A percentile compares a stretch with the other conserved stretches of the same genome.
phyloP scores from a whole-genome alignment of 2,888 invertebrate genomes.

The Cataglyphis altisquamis region DNA sequence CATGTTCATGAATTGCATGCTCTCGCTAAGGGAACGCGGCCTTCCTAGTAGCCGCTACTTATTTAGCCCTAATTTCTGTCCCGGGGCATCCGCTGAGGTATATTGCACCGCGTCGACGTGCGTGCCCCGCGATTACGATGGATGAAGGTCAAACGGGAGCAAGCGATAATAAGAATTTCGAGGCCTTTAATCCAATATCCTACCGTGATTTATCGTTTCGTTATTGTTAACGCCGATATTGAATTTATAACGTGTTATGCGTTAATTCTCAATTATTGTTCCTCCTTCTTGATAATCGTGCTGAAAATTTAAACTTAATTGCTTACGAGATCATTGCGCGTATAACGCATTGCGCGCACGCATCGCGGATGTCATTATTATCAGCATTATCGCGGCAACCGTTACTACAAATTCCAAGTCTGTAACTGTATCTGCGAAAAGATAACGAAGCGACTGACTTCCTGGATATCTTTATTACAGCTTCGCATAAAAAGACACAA shows the following conservation, averaged over 20 bases:
- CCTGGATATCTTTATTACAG: conserved; percentile 54
- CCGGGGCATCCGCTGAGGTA: conserved; percentile 61
- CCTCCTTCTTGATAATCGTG: not conserved
- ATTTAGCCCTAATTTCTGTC: conserved; percentile 73
- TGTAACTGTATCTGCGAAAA: conserved; percentile 48
- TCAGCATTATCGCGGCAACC: conserved; percentile 40
- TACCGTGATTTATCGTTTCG: conserved; percentile 60
- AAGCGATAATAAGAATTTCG: conserved; percentile 67
- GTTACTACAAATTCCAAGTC: conserved; percentile 39
- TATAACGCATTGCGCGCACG: conserved; percentile 3
- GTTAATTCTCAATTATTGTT: conserved; percentile 16
- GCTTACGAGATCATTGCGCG: conserved; percentile 1
- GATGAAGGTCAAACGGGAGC: conserved; percentile 56
- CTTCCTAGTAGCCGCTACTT: conserved; percentile 72
- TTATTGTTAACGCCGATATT: conserved; percentile 48
- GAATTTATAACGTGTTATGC: conserved; percentile 47
- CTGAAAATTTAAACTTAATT: not conserved
- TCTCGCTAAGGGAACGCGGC: conserved; percentile 56
- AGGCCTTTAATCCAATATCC: conserved; percentile 58
- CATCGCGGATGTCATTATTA: conserved; percentile 44
- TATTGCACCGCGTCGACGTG: conserved; percentile 33
- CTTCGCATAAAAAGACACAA: conserved; percentile 34
- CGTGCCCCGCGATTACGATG: conserved; percentile 49
- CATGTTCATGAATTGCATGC: conserved; percentile 69
- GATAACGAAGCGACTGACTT: conserved; percentile 48